Base-by-base conservation (phyloP, 1,140 invertebrate genomes). In the Listronotus bonariensis region DNA sequence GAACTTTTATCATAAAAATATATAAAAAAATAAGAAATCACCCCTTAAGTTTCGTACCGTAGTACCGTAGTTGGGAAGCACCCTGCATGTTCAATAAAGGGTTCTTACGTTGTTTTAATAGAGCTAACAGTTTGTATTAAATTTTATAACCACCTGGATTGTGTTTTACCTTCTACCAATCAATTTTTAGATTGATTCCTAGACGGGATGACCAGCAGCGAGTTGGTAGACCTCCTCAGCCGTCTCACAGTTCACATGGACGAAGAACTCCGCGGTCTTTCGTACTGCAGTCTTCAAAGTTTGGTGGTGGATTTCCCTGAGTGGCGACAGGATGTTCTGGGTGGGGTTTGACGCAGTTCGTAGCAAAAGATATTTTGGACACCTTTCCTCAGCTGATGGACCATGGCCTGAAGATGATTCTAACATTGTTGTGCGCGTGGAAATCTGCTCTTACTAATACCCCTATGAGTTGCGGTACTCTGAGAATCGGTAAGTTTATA, bases 271-370 rank as follows among this genome's bases (percentile, higher is more conserved):
- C 83, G 92, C 15, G 92, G 87, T 0, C 81, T 99, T 46, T 95
- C 97, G 2, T 97, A 95, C 81, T 95, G 98, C 78, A 96, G 96
- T 72, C 81, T 99, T 1, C 96, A 99, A 78, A 97, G 94, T 61
- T 83, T 99, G 11, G 92, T 98, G 8, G 86, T 94, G 15, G 97
- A 99, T 80, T 98, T 98, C 77, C 89, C 94, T 12, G 93, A 97
- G 71, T 99, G 97, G 97, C 83, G 97, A 73, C 94, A 98, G 78
- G 95, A 98, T 78, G 95, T 99, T 12, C 83, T 99, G 15, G n/a
- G n/a, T 89, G 85, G 82, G 92, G 95, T 12, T 97, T 97, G 79
- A 93, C 96, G 1, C 94, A 97, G 80, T 99, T 99, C 81, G 82
- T 98, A 14, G 89, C 92, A 38, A 89, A 92, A 72, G 96, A 98